Base-by-base conservation (phyloP, 2,113 vertebrate species). In the Ahaetulla prasina region DNA sequence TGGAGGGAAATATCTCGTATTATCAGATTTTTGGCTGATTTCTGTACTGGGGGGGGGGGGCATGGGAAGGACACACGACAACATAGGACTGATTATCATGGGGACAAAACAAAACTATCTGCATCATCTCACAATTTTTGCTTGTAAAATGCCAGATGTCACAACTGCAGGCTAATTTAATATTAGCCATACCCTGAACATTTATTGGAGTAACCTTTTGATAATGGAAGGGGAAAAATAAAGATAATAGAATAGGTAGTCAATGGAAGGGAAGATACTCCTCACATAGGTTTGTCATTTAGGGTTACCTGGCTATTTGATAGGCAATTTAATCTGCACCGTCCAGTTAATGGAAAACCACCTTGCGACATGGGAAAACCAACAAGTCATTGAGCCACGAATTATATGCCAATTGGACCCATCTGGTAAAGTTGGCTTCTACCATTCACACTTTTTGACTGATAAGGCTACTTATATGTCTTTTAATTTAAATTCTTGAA, bases 61-160 rank as follows among this genome's bases (percentile, higher is more conserved):
- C 2, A 1, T 4, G 23, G 18, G 25, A 2, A n/a, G n/a, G n/a
- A n/a, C n/a, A n/a, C n/a, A n/a, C n/a, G 5, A n/a, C 45, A 50
- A 23, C 3, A 0, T 9, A 23, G 52, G 14, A 30, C 4, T 22
- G 16, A 50, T 25, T n/a, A 45, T 3, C 68, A 39, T 7, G 16
- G 22, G 8, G 30, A 86, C 35, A 52, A 50, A 60, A 10, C 27
- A 74, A 12, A 30, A 11, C 2, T 53, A 1, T 27, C 35, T 43
- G 8, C 3, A 18, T 14, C 45, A 1, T 47, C 60, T 25, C 87
- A 6, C 30, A 11, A 20, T n/a, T 87, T 43, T 27, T 30, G 47
- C 7, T 49, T 3, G 18, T 7, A 12, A 11, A 23, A 22, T 60
- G 25, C 2, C 14, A 6, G n/a, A 52, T 3, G 10, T 27, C 18